These are phyloP conservation scores for Gila orcuttii DNA, from an alignment of 2,113 vertebrate genomes.

Conservation along the genomic window DNA sequence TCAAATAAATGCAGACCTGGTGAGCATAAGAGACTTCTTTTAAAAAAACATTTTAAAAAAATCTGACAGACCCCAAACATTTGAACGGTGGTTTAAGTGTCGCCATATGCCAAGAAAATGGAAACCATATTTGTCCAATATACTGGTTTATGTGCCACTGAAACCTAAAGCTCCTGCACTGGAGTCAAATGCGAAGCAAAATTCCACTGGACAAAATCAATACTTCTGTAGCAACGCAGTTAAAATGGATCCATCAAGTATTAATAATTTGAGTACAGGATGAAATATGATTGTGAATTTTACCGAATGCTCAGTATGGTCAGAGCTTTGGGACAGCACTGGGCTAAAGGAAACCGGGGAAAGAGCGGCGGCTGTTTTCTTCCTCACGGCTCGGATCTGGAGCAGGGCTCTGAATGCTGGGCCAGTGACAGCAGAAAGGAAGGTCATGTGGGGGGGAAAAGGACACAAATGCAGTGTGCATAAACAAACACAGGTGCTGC, in stretches of 20 bases:
- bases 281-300: slow-evolving; percentile 43
- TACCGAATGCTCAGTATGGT: slow-evolving; percentile 86
- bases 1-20: too few species aligned
- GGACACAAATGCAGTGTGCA: not conserved
- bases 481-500: slow-evolving; percentile 63
- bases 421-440: slow-evolving; percentile 17
- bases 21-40: too few species aligned
- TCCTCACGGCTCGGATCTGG: slow-evolving; percentile 88
- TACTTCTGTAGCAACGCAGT: not conserved
- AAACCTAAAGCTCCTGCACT: not conserved
- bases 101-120: not conserved
- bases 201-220: not conserved
- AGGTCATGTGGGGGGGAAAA: slow-evolving; percentile 1
- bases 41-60: too few species aligned
- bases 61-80: too few species aligned
- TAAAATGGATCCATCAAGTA: not conserved
- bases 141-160: not conserved
- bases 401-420: slow-evolving; percentile 87
- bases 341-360: slow-evolving; percentile 86
- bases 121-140: not conserved
- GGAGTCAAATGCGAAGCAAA: not conserved
- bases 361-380: slow-evolving; percentile 81
- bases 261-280: slow-evolving; percentile 14
- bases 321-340: slow-evolving; percentile 83
- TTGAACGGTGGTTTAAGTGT: too few species aligned